A percentile compares a stretch with the other conserved stretches of the same genome.
phyloP scores from a whole-genome alignment of 2,888 invertebrate genomes.

The Carcina quercana region DNA sequence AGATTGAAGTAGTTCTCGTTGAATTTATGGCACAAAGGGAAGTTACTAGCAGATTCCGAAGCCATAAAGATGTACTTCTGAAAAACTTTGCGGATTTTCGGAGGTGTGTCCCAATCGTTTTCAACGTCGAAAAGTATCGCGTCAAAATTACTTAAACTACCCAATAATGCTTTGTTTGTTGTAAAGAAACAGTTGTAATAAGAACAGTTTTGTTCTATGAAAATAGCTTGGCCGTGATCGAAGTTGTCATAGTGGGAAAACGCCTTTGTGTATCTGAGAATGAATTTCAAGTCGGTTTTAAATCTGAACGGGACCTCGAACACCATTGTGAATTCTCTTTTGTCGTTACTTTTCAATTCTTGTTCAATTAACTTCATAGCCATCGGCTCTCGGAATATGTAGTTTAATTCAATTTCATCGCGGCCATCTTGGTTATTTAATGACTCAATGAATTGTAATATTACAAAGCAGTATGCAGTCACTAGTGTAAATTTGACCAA shows the following conservation, averaged over 20 bases:
- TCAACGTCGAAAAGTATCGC: conserved; percentile 71
- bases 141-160: conserved; percentile 48
- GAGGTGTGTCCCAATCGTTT: conserved; percentile 37
- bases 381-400: conserved; percentile 23
- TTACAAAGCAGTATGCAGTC: conserved; percentile 28
- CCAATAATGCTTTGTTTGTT: conserved; percentile 31
- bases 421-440: conserved; percentile 19
- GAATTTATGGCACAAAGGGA: conserved; percentile 33
- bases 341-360: conserved; percentile 23
- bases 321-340: conserved; percentile 20
- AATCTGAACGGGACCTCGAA: conserved; percentile 31
- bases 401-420: conserved; percentile 35
- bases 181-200: conserved; percentile 61
- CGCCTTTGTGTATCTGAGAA: conserved; percentile 39
- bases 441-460: conserved; percentile 31
- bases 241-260: conserved; percentile 28
- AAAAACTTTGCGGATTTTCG: conserved; percentile 34
- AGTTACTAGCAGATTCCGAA: conserved; percentile 36
- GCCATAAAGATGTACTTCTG: conserved; percentile 68
- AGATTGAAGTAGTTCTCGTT: conserved; percentile 46
- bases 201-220: conserved; percentile 41
- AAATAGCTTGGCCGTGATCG: conserved; percentile 34
- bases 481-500: conserved; percentile 30
- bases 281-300: conserved; percentile 42
- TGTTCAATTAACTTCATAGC: conserved; percentile 23